Evolutionary conservation across 2,797 vertebrate genomes (phyloP), one percentile per base, ranked within the genome.

Genomic region (Steatocranus sp.): DNA sequence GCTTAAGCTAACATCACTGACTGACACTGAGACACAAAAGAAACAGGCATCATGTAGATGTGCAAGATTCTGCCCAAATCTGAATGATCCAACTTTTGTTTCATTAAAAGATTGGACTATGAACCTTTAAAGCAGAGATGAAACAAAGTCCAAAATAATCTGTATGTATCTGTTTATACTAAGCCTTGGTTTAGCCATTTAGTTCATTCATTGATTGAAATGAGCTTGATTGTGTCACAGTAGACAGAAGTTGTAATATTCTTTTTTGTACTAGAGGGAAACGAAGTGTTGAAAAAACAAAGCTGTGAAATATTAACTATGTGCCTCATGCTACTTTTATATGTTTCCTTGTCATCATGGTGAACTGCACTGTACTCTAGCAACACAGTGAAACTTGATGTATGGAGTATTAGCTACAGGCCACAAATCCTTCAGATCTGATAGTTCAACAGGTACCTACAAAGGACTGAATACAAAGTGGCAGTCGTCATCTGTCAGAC

Each of bases 351-450:
- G 34, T 41, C 36, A 23, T 41, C n/a, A 20, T 15, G 34, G 20
- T 66, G n/a, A 66, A 66, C 61, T 66, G 61, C n/a, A 66, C 61
- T 41, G 36, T 68, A 23, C 12, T 66, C 61, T 41, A 23, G 12
- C 61, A 66, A 23, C 34, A 66, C 66, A 46, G 38, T 73, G 15
- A 73, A 48, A 30, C 15, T 18, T 3, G 25, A 17, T 70, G 66
- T 18, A 18, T 46, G 38, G 75, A 73, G 63, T 43, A 48, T 76
- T 50, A 50, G 32, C 48, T 66, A 82, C 76, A 8, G 74, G 12
- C 18, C 68, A 61, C 58, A 41, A 80, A 58, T 5, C 10, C 15
- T 53, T 76, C 20, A 75, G 43, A 63, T 43, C 51, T 80, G 4
- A 54, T 34, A 23, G 5, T 17, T 58, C 15, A 50, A 18, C 46